Conservation (phyloP, 2,113 vertebrate species). For the Varanus komodoensis region DNA sequence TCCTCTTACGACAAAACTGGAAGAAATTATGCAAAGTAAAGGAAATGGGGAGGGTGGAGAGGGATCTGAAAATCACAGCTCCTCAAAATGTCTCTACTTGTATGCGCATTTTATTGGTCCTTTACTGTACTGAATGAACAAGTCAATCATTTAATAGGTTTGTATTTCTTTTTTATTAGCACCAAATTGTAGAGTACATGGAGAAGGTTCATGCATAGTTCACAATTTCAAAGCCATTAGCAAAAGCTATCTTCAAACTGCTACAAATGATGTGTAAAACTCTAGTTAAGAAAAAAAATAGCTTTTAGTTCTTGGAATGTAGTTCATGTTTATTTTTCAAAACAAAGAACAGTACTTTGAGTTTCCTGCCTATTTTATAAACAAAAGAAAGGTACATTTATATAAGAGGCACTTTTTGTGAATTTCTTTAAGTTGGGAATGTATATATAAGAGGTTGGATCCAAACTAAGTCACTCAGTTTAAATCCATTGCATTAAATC, state of each 20-base stretch:
- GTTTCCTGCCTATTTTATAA: background rate
- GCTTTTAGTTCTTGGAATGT: slow-evolving; percentile 36
- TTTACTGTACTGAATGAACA: slow-evolving; percentile 39
- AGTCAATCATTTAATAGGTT: background rate
- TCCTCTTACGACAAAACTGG: background rate
- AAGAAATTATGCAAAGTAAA: background rate
- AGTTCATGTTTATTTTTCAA: slow-evolving; percentile 18
- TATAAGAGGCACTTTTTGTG: slow-evolving; percentile 50
- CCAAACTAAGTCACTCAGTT: background rate
- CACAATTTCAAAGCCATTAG: slow-evolving; percentile 56
- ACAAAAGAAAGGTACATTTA: fast-evolving
- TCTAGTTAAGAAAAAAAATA: slow-evolving; percentile 22
- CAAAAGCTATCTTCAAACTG: slow-evolving; percentile 42
- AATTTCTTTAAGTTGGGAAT: background rate
- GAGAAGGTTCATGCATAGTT: slow-evolving; percentile 44
- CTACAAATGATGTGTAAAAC: slow-evolving; percentile 46
- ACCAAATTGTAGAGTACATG: slow-evolving; percentile 33
- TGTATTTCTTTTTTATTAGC: slow-evolving; percentile 33
- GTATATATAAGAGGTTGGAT: background rate
- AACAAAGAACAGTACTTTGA: slow-evolving; percentile 16
- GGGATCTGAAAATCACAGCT: background rate
- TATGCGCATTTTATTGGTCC: slow-evolving; percentile 57
- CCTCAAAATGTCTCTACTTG: slow-evolving; percentile 28
- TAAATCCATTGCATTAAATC: background rate
- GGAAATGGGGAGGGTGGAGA: background rate